These are phyloP conservation scores for Epinephelus awoara DNA, from an alignment of 2,797 vertebrate species.

Conservation along the genomic window DNA sequence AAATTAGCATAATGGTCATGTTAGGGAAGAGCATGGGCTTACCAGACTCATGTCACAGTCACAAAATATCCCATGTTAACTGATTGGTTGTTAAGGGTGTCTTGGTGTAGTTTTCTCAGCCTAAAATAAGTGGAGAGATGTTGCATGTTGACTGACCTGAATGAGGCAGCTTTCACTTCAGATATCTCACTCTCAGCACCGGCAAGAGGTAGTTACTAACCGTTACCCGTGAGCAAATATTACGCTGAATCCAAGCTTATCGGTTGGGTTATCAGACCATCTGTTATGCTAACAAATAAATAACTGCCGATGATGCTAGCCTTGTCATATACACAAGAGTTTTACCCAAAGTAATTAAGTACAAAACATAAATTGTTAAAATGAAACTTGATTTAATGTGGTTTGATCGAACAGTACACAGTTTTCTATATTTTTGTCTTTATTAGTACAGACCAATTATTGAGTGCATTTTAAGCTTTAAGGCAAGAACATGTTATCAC, in stretches of 20 bases:
- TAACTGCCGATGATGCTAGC: not conserved
- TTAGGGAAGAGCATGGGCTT: slow-evolving; percentile 40
- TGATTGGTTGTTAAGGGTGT: slow-evolving; percentile 43
- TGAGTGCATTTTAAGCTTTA: not conserved
- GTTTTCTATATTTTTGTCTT: too few species aligned
- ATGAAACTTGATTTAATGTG: not conserved
- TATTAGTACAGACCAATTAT: not conserved
- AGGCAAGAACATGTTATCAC: not conserved
- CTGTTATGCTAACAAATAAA: not conserved
- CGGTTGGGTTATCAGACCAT: not conserved
- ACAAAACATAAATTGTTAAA: not conserved
- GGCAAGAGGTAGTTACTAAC: not conserved
- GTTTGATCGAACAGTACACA: not conserved
- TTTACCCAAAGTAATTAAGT: not conserved
- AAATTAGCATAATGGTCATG: slow-evolving; percentile 72
- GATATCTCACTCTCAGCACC: slow-evolving; percentile 30
- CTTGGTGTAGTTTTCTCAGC: slow-evolving; percentile 42
- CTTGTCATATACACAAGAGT: not conserved
- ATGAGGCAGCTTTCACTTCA: slow-evolving; percentile 43
- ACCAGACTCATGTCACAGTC: slow-evolving; percentile 55
- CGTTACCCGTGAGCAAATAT: slow-evolving; percentile 7
- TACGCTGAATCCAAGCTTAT: not conserved
- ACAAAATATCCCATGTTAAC: slow-evolving; percentile 43
- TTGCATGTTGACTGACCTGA: slow-evolving; percentile 46
- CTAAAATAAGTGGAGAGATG: slow-evolving; percentile 40